Percentiles rank a stretch among this genome's conserved stretches.
phyloP scores from a whole-genome alignment of 2,113 vertebrate genomes.

The Murina feae region DNA sequence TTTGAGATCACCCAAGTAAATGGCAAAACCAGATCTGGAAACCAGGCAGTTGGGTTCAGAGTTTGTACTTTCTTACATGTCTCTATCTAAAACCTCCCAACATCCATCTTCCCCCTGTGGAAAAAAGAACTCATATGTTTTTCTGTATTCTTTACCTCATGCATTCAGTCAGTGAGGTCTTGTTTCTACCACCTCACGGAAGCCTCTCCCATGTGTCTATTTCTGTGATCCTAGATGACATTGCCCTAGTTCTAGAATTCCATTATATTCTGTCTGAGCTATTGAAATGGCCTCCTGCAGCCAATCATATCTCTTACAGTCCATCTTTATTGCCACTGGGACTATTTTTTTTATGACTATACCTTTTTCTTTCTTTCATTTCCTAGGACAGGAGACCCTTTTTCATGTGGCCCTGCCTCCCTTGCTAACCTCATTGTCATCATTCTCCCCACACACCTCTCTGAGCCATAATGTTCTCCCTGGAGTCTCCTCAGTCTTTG shows the following conservation, averaged over 20 bases:
- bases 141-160: background rate
- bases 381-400: background rate
- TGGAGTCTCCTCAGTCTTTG: background rate
- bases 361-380: background rate
- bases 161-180: background rate
- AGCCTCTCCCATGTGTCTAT: background rate
- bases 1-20: background rate
- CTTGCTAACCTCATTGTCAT: background rate
- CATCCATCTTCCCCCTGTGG: background rate
- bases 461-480: background rate
- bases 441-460: accelerated
- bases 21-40: background rate
- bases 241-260: background rate
- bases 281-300: background rate
- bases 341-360: background rate
- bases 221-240: background rate
- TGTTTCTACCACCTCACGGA: background rate
- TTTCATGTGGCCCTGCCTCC: background rate
- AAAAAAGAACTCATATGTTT: background rate
- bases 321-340: background rate
- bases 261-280: background rate
- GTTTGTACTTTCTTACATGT: background rate
- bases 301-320: background rate
- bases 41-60: background rate
- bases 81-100: background rate